Base-by-base conservation (phyloP, 2,113 vertebrate species). In the Grallaria varia region DNA sequence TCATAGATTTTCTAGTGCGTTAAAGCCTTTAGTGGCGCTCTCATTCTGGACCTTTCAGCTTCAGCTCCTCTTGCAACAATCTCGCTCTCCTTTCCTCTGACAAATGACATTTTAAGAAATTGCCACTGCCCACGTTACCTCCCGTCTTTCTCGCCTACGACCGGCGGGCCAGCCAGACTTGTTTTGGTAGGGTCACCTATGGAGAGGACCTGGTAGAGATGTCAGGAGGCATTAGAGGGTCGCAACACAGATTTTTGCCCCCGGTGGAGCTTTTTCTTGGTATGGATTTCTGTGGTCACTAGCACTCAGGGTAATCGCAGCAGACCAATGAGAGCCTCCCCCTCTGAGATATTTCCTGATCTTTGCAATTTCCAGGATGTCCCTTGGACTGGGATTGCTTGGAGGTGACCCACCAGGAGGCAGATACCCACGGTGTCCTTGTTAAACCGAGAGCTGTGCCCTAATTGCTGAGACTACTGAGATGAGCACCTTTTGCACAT, bases 1-100 rank as follows among this genome's bases (percentile, higher is more conserved):
- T 96, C 96, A 92, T 93, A 96, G 85, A 96, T 97, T 97, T 96
- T 90, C 80, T 90, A 96, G 75, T 1, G 18, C 3, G 49, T 91
- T 94, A 84, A 82, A 95, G 91, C 94, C 62, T 33, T 66, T 60
- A 66, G 67, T 39, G 63, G 81, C 92, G 79, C 83, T 91, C 94
- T 89, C 94, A 91, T 87, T 91, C 94, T 87, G 95, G 80, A 89
- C 82, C 92, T 80, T 9, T 13, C 76, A 24, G 84, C 49, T 97
- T 91, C 75, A 83, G 72, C 83, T 96, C 66, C 55, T 79, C 50
- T 75, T 82, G 83, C 40, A 79, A 78, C 88, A 68, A 58, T 79
- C 84, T 50, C 8, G 4, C 30, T 90, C 71, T 89, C 83, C 31
- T 96, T 71, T 88, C 84, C 28, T 50, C 30, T 12, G 9, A 71